Evolutionary conservation across 2,113 vertebrate species (phyloP).

Genomic region (Phyllostomus discolor): DNA sequence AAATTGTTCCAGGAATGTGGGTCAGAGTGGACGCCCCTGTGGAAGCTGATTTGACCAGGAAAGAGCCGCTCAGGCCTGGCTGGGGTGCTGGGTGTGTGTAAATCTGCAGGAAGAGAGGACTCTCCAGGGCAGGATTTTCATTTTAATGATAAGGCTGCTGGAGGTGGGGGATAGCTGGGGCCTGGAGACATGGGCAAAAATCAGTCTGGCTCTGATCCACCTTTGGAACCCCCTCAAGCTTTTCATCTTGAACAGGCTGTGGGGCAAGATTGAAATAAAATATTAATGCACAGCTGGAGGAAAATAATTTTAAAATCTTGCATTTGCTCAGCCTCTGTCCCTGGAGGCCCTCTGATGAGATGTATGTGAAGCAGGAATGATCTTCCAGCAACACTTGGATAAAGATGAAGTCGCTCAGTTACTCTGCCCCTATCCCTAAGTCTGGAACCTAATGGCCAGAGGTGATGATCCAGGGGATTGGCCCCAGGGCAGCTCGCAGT

Average conservation of each 20-base stretch:
- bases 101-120: background rate
- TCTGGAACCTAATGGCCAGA: background rate
- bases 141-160: background rate
- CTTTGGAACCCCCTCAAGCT: slow-evolving; percentile 41
- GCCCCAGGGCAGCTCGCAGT: background rate
- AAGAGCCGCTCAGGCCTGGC: background rate
- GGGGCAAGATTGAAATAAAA: slow-evolving; percentile 59
- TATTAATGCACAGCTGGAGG: slow-evolving; percentile 30
- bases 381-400: slow-evolving; percentile 16
- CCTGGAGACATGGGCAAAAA: slow-evolving; percentile 22
- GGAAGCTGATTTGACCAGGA: background rate
- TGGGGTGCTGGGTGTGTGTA: background rate
- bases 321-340: slow-evolving; percentile 23
- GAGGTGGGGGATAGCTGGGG: background rate
- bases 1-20: slow-evolving; percentile 51
- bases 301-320: slow-evolving; percentile 55
- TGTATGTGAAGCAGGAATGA: background rate
- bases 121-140: slow-evolving; percentile 49
- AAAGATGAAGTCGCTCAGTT: background rate
- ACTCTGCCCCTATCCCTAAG: background rate
- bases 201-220: slow-evolving; percentile 16
- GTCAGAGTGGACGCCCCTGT: background rate
- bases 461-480: background rate
- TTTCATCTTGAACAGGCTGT: slow-evolving; percentile 43
- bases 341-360: slow-evolving; percentile 36